Conservation (phyloP, 2,113 vertebrate genomes). For the Todiramphus saurophagus region DNA sequence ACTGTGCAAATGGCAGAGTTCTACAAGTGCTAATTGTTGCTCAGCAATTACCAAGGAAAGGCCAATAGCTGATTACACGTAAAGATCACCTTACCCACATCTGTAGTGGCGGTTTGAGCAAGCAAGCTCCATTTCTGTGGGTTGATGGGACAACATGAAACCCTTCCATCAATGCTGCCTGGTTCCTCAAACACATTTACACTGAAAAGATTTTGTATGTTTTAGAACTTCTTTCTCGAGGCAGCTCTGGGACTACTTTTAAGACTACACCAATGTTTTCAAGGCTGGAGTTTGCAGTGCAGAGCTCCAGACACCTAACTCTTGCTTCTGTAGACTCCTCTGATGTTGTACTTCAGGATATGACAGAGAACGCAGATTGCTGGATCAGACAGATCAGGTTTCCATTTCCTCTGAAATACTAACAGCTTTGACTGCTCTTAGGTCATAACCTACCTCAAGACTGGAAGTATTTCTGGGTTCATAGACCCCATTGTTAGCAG, state of each 20-base stretch:
- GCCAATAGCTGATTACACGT: neutral
- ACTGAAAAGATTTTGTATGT: neutral
- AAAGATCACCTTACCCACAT: neutral
- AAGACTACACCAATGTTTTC: neutral
- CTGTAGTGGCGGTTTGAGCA: neutral
- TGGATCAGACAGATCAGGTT: neutral
- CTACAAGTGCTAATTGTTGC: slow-evolving; percentile 4
- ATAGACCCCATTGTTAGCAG: neutral
- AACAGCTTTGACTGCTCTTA: neutral
- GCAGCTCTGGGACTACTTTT: neutral
- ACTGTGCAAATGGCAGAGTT: neutral
- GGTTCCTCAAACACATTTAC: neutral
- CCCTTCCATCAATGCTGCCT: neutral
- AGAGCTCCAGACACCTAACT: neutral
- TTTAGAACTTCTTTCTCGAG: neutral
- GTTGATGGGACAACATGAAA: neutral
- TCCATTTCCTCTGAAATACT: neutral
- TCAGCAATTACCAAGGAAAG: neutral
- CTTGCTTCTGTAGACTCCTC: neutral
- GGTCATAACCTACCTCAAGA: neutral
- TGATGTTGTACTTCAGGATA: neutral
- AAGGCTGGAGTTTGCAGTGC: neutral
- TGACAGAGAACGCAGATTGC: neutral
- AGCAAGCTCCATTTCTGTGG: neutral
- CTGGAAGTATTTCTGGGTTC: neutral